Conservation (phyloP, 2,113 vertebrate genomes). For the Ptilonorhynchus violaceus region DNA sequence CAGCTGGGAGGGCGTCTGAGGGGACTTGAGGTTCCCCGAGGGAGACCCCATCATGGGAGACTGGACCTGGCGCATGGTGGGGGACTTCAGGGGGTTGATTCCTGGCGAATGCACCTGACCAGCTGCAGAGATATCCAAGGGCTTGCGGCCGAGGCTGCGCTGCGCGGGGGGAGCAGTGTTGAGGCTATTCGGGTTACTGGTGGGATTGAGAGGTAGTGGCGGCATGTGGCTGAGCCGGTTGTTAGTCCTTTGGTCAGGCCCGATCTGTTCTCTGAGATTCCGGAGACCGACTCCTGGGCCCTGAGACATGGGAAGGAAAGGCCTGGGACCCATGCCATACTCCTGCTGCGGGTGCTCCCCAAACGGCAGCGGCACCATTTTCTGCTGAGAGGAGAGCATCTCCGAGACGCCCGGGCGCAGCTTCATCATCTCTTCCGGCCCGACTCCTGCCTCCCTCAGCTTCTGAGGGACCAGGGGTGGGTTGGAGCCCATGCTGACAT, state of each 20-base stretch:
- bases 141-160: constrained; percentile 87
- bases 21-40: constrained; percentile 96
- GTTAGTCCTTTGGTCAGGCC: constrained; percentile 96
- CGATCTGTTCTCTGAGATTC: constrained; percentile 88
- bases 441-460: constrained; percentile 82
- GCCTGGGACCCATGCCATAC: constrained; percentile 88
- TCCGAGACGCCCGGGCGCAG: constrained; percentile 83
- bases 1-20: constrained; percentile 96
- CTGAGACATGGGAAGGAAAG: constrained; percentile 88
- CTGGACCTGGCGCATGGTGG: constrained; percentile 95
- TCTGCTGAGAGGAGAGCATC: constrained; percentile 87
- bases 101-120: constrained; percentile 94
- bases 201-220: constrained; percentile 85
- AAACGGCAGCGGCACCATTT: constrained; percentile 90
- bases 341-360: constrained; percentile 91
- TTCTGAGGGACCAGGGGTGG: constrained; percentile 91
- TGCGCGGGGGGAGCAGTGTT: constrained; percentile 74
- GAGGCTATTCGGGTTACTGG: constrained; percentile 80
- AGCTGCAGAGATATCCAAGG: constrained; percentile 87
- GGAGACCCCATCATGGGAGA: constrained; percentile 98
- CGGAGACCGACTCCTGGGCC: constrained; percentile 84
- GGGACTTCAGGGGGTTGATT: constrained; percentile 94
- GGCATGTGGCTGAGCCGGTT: constrained; percentile 95
- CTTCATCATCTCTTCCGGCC: constrained; percentile 92
- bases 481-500: constrained; percentile 83